Evolutionary conservation across 64 coral and sea anemone species (phyloP), one percentile per base, ranked within the genome.

Genomic region (Platygyra sinensis): DNA sequence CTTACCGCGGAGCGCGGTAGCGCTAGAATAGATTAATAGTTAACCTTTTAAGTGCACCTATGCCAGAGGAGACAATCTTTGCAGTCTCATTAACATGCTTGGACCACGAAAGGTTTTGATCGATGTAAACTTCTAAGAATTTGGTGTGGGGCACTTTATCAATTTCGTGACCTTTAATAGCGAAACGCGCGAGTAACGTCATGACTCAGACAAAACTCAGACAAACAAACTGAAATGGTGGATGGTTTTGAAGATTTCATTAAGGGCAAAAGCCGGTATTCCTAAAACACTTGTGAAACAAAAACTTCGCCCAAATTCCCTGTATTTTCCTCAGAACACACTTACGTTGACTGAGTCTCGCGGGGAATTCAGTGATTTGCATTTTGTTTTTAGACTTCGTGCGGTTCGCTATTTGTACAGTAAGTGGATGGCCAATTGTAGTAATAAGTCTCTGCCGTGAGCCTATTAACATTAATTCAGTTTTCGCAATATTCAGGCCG

Each of bases 401-500:
- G n/a, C n/a, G n/a, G n/a, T n/a, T n/a, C n/a, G n/a, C n/a, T 15
- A 88, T 59, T 9, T 76, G 42, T 24, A 55, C 29, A 1, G 12
- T 7, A 5, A 88, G 10, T 49, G 62, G 12, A 27, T 71, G 31
- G 5, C 24, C 39, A 27, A 9, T 46, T 2, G 10, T 31, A 24
- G n/a, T 76, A 10, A 22, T 2, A 31, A 88, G 86, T 25, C 64
- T 88, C 42, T 88, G 72, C 13, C 72, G 69, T 1, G 86, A 75
- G 31, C 72, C 86, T 27, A 88, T 75, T 15, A 88, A 22, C 86
- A 88, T 76, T 4, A 88, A 7, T n/a, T 88, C 6, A 17, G 86
- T 88, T 39, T 87, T 87, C 0, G 85, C 60, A 52, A 88, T 73
- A 60, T 88, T 88, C 59, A 88, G 30, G 22, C 86, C n/a, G n/a